These are phyloP conservation scores for Caretta caretta DNA, from an alignment of 2,113 vertebrate species.

Conservation along the genomic window DNA sequence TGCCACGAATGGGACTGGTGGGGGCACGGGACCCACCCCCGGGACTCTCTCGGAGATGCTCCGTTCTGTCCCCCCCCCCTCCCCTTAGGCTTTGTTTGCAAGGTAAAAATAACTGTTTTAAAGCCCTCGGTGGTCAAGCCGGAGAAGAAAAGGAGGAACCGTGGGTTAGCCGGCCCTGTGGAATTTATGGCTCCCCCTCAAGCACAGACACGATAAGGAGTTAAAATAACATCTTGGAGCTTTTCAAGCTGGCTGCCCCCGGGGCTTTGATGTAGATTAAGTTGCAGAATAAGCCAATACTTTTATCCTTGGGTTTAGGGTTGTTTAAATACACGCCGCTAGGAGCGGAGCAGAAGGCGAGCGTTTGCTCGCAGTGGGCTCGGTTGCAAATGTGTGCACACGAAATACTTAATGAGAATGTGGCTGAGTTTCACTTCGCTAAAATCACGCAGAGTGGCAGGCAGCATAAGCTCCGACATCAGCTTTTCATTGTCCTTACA, in stretches of 20 bases:
- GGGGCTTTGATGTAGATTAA: constrained; percentile 82
- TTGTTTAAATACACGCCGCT: constrained; percentile 69
- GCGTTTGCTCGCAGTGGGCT: neutral
- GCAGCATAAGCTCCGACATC: neutral
- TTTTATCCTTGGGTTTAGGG: constrained; percentile 67
- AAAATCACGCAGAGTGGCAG: rapidly evolving
- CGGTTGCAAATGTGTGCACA: neutral
- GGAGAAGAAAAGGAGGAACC: constrained; percentile 63
- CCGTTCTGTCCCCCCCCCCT: neutral
- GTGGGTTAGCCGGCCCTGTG: constrained; percentile 68
- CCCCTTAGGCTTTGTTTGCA: constrained; percentile 40
- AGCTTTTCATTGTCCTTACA: neutral
- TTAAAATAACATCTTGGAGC: constrained; percentile 75
- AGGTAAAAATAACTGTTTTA: neutral
- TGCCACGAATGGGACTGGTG: neutral
- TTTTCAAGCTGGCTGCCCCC: constrained; percentile 81
- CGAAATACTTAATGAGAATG: neutral
- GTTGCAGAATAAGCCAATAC: constrained; percentile 74
- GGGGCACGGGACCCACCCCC: rapidly evolving
- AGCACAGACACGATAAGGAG: constrained; percentile 84
- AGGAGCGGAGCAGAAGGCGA: constrained; percentile 20
- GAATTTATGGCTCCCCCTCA: constrained; percentile 85
- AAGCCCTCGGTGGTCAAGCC: constrained; percentile 51
- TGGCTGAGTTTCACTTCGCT: neutral
- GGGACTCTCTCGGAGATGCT: neutral